Conservation (phyloP, 2,888 invertebrate genomes). For the Brachynemurus nebulosus region DNA sequence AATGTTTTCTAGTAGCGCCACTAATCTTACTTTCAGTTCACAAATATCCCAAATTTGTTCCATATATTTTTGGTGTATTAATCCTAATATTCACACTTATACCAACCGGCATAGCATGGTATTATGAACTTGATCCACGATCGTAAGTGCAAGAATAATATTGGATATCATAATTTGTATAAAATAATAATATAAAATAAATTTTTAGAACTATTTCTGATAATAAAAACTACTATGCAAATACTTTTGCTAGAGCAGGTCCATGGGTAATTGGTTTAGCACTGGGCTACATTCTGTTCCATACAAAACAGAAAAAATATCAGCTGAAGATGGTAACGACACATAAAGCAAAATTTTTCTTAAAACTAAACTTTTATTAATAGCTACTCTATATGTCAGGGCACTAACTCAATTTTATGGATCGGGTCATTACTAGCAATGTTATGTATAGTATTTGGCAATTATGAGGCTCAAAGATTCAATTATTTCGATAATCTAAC, state of each 20-base stretch:
- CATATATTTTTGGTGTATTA: slow-evolving; percentile 18
- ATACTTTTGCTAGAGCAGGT: slow-evolving; percentile 14
- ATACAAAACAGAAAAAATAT: not conserved
- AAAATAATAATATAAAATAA: too few relatives aligned
- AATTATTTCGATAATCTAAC: not conserved
- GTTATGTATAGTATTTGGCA: not conserved
- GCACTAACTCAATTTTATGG: too few relatives aligned
- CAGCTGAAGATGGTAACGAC: not conserved
- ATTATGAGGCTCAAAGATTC: not conserved
- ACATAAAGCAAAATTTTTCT: too few relatives aligned
- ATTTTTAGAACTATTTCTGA: too few relatives aligned
- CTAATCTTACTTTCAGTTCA: slow-evolving; percentile 26
- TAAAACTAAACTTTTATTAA: too few relatives aligned
- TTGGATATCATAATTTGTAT: too few relatives aligned
- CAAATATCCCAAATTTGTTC: slow-evolving; percentile 18
- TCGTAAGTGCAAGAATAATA: too few relatives aligned
- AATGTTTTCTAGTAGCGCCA: slow-evolving; percentile 27
- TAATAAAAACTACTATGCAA: slow-evolving; percentile 12
- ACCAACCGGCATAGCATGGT: slow-evolving; percentile 21
- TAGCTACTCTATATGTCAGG: too few relatives aligned
- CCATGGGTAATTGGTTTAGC: slow-evolving; percentile 17
- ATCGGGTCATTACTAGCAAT: too few relatives aligned
- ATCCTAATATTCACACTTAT: slow-evolving; percentile 20
- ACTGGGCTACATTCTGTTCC: slow-evolving; percentile 14
- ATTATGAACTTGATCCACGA: slow-evolving; percentile 21